phyloP scores from a whole-genome alignment of 2,797 vertebrate species.

The Macrochelys suwanniensis region DNA sequence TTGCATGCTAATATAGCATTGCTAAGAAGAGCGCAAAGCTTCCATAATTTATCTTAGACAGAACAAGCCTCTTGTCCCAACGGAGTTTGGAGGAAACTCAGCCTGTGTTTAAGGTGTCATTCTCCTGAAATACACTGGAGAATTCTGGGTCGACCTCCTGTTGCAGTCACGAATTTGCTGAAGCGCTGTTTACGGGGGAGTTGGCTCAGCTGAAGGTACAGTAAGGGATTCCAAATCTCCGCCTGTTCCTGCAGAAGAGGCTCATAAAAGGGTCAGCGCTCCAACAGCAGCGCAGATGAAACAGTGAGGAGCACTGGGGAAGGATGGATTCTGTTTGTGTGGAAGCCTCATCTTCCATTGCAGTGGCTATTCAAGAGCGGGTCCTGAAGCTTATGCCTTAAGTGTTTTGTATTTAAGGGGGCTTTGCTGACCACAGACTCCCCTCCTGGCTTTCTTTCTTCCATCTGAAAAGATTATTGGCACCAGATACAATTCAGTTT shows the following conservation, averaged over 20 bases:
- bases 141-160: constrained; percentile 5
- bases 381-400: not conserved
- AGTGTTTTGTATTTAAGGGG: not conserved
- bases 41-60: not conserved
- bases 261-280: not conserved
- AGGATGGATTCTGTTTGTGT: not conserved
- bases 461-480: not conserved
- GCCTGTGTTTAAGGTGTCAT: not conserved
- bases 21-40: not conserved
- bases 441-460: not conserved
- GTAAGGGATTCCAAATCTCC: not conserved
- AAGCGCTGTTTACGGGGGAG: constrained; percentile 18
- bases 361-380: not conserved
- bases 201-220: not conserved
- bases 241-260: not conserved
- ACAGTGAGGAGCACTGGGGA: not conserved
- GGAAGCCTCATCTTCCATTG: not conserved
- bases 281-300: not conserved
- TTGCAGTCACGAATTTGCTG: not conserved
- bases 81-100: rapidly evolving
- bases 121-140: not conserved
- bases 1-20: not conserved
- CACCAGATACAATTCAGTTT: not conserved
- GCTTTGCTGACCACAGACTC: rapidly evolving
- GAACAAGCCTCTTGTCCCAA: not conserved